A percentile compares a stretch with the other conserved stretches of the same genome.
Evolutionary conservation across 2,888 invertebrate species (phyloP).

Genomic region (Drosophila paucipuncta): DNA sequence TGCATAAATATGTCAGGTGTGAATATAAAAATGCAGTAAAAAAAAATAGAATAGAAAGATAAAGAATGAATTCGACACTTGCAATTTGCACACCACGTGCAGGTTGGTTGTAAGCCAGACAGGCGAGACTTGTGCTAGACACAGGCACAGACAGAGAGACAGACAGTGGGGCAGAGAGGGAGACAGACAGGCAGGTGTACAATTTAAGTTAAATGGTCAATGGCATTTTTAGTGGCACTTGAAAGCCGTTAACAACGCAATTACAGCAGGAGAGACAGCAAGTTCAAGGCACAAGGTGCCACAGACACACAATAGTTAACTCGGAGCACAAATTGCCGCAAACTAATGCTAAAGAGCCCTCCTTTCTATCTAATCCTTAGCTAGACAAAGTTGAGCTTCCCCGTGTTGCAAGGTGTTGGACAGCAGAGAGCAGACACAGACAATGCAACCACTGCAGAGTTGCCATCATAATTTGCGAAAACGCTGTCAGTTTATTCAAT

Average conservation of each 20-base stretch:
- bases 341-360: conserved; percentile 27
- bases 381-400: conserved; percentile 26
- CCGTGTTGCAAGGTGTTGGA: not conserved
- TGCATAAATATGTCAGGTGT: not conserved
- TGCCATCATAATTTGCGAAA: conserved; percentile 34
- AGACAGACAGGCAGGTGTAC: conserved; percentile 9
- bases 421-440: not conserved
- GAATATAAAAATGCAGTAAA: conserved; percentile 12
- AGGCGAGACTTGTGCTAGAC: conserved; percentile 22
- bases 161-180: conserved; percentile 13
- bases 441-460: conserved; percentile 11
- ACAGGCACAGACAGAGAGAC: conserved; percentile 23
- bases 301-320: conserved; percentile 3
- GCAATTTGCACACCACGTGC: conserved; percentile 31
- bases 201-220: conserved; percentile 62
- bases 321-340: conserved; percentile 11
- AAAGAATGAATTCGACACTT: conserved; percentile 21
- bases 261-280: conserved; percentile 37
- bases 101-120: conserved; percentile 33
- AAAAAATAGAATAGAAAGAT: conserved; percentile 9
- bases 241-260: conserved; percentile 50
- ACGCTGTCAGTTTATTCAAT: conserved; percentile 55
- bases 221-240: conserved; percentile 66
- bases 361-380: conserved; percentile 19
- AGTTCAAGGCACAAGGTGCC: conserved; percentile 45